Conservation (phyloP, 2,113 vertebrate species). For the Triplophysa dalaica region DNA sequence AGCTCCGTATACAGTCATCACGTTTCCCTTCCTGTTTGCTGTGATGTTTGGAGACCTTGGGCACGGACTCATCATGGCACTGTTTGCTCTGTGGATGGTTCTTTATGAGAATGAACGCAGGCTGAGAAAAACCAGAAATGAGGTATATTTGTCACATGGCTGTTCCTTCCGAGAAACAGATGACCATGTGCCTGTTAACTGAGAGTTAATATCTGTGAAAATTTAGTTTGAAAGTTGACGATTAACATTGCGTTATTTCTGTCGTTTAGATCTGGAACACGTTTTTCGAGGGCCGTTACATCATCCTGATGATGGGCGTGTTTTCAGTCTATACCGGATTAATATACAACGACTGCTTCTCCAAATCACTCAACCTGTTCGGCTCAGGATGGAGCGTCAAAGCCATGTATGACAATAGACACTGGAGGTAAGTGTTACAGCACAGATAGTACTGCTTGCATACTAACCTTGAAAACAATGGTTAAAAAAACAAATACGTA, state of each 20-base stretch:
- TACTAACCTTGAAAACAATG: neutral
- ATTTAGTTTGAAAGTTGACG: neutral
- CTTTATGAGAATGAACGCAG: slow-evolving; percentile 86
- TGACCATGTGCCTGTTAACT: neutral
- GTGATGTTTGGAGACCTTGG: slow-evolving; percentile 98
- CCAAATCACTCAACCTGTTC: slow-evolving; percentile 93
- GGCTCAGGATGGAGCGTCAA: slow-evolving; percentile 89
- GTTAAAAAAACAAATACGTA: neutral
- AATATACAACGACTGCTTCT: slow-evolving; percentile 98
- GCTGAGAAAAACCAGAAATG: slow-evolving; percentile 83
- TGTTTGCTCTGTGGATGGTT: slow-evolving; percentile 89
- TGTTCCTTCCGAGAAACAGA: neutral
- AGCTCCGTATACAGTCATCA: slow-evolving; percentile 95
- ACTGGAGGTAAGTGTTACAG: slow-evolving; percentile 77
- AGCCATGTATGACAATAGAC: slow-evolving; percentile 73
- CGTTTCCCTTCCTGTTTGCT: slow-evolving; percentile 94
- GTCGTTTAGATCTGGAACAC: slow-evolving; percentile 84
- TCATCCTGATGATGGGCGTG: slow-evolving; percentile 94
- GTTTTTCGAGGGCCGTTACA: slow-evolving; percentile 92
- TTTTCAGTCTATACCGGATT: slow-evolving; percentile 96
- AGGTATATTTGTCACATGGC: slow-evolving; percentile 69
- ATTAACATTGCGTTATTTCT: neutral
- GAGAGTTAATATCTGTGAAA: no score
- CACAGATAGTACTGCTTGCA: neutral
- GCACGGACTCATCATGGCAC: slow-evolving; percentile 88